Conservation (phyloP, 2,797 vertebrate species). For the Microctenopoma lineatum region DNA sequence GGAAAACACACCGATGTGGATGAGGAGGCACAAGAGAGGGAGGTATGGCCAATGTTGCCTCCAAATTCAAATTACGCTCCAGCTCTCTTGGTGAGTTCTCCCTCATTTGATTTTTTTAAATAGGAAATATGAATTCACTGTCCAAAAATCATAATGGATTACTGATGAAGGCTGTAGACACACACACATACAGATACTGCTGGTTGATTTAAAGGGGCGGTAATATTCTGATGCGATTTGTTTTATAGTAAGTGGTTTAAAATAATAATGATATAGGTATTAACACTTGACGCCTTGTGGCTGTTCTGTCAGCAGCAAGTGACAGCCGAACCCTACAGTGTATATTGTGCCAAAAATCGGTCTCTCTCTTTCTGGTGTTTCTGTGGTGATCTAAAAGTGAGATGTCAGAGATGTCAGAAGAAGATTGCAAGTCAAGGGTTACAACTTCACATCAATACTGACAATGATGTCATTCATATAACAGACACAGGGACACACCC, state of each 20-base stretch:
- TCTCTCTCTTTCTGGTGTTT: constrained; percentile 1
- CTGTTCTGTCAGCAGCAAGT: constrained; percentile 5
- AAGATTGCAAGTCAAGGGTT: background rate
- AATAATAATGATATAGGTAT: background rate
- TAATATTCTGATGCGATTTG: constrained; percentile 25
- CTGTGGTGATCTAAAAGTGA: too few species aligned
- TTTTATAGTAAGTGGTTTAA: background rate
- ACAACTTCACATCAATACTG: background rate
- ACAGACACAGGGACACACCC: constrained; percentile 24
- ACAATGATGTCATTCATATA: constrained; percentile 56
- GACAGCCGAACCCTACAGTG: background rate
- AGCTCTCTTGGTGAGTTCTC: constrained; percentile 66
- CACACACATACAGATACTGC: constrained; percentile 49
- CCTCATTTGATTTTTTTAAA: background rate
- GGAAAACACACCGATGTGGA: constrained; percentile 41
- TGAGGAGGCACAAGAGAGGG: constrained; percentile 34
- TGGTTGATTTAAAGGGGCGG: constrained; percentile 66
- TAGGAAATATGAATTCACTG: background rate
- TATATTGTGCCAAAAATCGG: background rate
- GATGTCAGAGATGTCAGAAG: background rate
- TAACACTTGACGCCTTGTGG: background rate
- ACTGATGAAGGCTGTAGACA: constrained; percentile 5
- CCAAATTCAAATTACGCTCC: constrained; percentile 31
- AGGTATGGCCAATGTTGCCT: constrained; percentile 52
- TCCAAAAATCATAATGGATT: background rate